Base-by-base conservation (phyloP, 2,113 vertebrate species). In the Chamaetylas fuelleborni region DNA sequence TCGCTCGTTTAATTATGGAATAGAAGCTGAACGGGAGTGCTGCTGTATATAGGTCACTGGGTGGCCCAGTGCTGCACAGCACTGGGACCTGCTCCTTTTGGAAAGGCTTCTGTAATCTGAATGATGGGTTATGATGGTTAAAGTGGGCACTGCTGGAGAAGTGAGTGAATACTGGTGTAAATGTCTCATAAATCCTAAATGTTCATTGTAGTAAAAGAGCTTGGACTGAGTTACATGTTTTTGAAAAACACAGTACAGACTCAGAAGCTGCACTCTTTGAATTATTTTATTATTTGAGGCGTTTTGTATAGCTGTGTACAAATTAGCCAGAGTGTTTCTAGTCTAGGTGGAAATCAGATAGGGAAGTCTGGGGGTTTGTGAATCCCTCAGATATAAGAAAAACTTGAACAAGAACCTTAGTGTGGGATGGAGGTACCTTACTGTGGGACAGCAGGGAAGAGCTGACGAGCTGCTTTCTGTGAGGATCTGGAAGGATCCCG, bases 1-100 rank as follows among this genome's bases (percentile, higher is more conserved):
- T 45, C 2, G 36, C 66, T 72, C 0, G 0, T 73, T 91, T 77
- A 90, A 71, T 94, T 94, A 67, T 23, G 48, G 47, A 88, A 69
- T 25, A 65, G 88, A 31, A 66, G 85, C 48, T 47, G 22, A 72
- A 50, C 61, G 88, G 9, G 2, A 18, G 60, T 29, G 76, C 81
- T 90, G 53, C 42, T 64, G 13, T 74, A 97, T 94, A 4, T 97
- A 84, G 97, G 95, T 97, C 88, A 97, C 61, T 94, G 95, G 96
- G 96, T 97, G 91, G 86, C 79, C 58, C 38, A 60, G 66, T 84
- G 81, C 57, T 51, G 36, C 1, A 2, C 31, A 36, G 22, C 12
- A 3, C 17, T 45, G 34, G 38, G 47, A 38, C n/a, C 13, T 56
- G 29, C 33, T 61, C 33, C 38, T 43, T 72, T 33, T 50, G 51